Conservation (phyloP, 2,113 vertebrate species). For the Lota lota region DNA sequence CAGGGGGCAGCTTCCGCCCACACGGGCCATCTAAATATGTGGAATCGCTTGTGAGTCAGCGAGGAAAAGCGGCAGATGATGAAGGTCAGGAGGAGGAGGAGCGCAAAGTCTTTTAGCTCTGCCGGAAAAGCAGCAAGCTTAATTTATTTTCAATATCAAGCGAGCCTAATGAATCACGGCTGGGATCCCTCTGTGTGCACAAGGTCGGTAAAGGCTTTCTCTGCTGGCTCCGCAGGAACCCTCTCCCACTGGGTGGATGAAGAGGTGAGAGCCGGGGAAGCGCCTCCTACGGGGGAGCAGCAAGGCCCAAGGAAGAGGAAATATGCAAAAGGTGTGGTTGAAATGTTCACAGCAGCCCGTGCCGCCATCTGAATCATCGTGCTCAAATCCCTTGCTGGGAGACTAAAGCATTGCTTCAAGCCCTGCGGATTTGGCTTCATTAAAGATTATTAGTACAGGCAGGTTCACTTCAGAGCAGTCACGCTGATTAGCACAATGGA, state of each 20-base stretch:
- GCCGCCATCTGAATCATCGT: no score
- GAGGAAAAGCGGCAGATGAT: slow-evolving; percentile 42
- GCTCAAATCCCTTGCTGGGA: no score
- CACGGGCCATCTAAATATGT: slow-evolving; percentile 58
- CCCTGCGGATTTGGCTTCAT: no score
- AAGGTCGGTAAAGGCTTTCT: slow-evolving; percentile 32
- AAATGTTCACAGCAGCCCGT: background rate
- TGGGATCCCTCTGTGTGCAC: slow-evolving; percentile 39
- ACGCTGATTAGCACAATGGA: no score
- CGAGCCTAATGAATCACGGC: slow-evolving; percentile 54
- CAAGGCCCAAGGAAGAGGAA: background rate
- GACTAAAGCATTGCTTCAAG: no score
- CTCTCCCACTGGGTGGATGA: slow-evolving; percentile 41
- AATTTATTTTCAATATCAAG: slow-evolving; percentile 37
- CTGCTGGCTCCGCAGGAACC: slow-evolving; percentile 37
- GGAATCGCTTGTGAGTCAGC: slow-evolving; percentile 56
- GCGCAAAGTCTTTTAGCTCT: slow-evolving; percentile 37
- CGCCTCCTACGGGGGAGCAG: slow-evolving; percentile 29
- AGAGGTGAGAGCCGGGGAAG: slow-evolving; percentile 36
- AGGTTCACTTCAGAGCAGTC: no score
- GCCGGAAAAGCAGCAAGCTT: slow-evolving; percentile 33
- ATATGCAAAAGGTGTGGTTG: slow-evolving; percentile 11
- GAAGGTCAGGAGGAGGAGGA: slow-evolving; percentile 52
- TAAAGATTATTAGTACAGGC: no score
- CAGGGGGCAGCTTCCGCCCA: slow-evolving; percentile 59